Base-by-base conservation (phyloP, 2,797 vertebrate species). In the Micropoecilia bifurca region DNA sequence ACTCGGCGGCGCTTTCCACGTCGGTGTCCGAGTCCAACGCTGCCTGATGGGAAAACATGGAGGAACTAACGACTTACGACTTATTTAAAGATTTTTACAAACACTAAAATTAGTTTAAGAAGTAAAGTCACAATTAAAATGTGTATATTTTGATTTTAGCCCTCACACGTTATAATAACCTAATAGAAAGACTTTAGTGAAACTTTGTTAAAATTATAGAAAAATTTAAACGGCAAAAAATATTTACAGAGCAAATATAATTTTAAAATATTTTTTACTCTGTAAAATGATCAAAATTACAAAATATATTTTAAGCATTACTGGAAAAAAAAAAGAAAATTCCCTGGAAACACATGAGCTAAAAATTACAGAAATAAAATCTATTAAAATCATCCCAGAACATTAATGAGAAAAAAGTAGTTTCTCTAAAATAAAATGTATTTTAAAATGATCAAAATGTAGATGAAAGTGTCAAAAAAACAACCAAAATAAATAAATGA, bases 21-120 rank as follows among this genome's bases (percentile, higher is more conserved):
- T 88, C 93, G 0, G 77, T 79, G 41, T 88, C 86, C 0, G 78
- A 87, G 14, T 57, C 78, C 1, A 0, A 10, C 1, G 1, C 25
- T 6, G 41, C 5, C 91, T 92, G 81, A 10, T 45, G 55, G 69
- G n/a, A 14, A 16, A 36, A 22, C 25, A 59, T 25, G 39, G 28
- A 7, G n/a, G 36, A 71, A 45, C 16, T 0, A n/a, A 7, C n/a
- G n/a, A n/a, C 16, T 45, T 71, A 22, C n/a, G 6, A 69, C 25
- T 45, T 22, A 43, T 20, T 43, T 45, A 0, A 69, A 45, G 4
- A 43, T 43, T 69, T 43, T 69, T 9, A 6, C 20, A 6, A 41
- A 41, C 10, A 41, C 2, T 5, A 41, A 13, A 41, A 25, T 43
- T 41, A 41, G 9, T 43, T 43, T 69, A n/a, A 6, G 2, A 28